Percentiles rank a stretch among this genome's conserved stretches.
Conservation (phyloP, 2,113 vertebrate species). For the rabbit (Oryctolagus cuniculus) region mOryCun1.1 NC_091438.1:33737001-33737500, state of each 20-base stretch:
- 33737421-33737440: not conserved
- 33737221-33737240: not conserved
- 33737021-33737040: no score
- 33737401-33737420: not conserved
- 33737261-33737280: not conserved
- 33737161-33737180: no score
- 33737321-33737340: not conserved
- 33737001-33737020: no score
- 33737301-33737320: not conserved
- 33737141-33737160: no score
- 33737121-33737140: no score
- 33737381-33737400: not conserved
- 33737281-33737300: not conserved
- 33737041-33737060: no score
- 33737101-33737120: no score
- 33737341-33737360: not conserved
- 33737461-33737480: not conserved
- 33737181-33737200: no score
- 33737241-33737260: not conserved
- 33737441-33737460: fast-evolving
- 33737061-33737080: no score
- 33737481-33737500: not conserved
- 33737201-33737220: no score
- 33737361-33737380: not conserved
- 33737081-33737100: no score